Base-by-base conservation (phyloP, 2,113 vertebrate species). In the Mobula hypostoma region DNA sequence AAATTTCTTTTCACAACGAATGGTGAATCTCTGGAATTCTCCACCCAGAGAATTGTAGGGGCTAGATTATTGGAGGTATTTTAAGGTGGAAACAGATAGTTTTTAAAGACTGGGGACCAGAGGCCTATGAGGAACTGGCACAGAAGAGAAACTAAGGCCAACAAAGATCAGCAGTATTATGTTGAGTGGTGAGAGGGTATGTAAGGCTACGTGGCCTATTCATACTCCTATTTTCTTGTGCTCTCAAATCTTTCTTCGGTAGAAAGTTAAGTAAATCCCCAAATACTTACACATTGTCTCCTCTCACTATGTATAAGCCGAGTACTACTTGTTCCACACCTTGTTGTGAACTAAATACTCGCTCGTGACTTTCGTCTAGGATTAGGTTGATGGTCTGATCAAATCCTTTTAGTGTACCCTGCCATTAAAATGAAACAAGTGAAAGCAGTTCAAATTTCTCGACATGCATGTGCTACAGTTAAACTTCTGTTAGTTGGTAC, bases 301-400 rank as follows among this genome's bases (percentile, higher is more conserved):
- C 99, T 96, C 99, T 96, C 92, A 99, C 99, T 32, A 99, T 99
- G 96, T 99, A 99, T 0, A 99, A 97, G 61, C 99, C 99, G 94
- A 99, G 96, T 6, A 99, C 99, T 79, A 99, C 99, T 97, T 99
- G 99, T 96, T 99, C 99, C 95, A 99, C 99, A 32, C 99, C 99
- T 96, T 99, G 99, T 83, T 98, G 98, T 95, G 99, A 99, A 95
- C 99, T 99, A 96, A 99, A 99, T n/a, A 99, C 99, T 2, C 99
- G 97, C 96, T 99, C 99, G 19, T 99, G 99, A 94, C 99, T 99
- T 97, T 99, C 99, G 95, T 99, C 99, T 96, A 99, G 97, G 95
- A 99, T 99, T 95, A 99, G 97, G 96, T 99, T 99, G 96, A 99
- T 99, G 94, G 99, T 99, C 96, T 99, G 99, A 96, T 99, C 99